These are phyloP conservation scores for Matsumyia berberina DNA, from an alignment of 2,888 invertebrate species.

Conservation along the genomic window DNA sequence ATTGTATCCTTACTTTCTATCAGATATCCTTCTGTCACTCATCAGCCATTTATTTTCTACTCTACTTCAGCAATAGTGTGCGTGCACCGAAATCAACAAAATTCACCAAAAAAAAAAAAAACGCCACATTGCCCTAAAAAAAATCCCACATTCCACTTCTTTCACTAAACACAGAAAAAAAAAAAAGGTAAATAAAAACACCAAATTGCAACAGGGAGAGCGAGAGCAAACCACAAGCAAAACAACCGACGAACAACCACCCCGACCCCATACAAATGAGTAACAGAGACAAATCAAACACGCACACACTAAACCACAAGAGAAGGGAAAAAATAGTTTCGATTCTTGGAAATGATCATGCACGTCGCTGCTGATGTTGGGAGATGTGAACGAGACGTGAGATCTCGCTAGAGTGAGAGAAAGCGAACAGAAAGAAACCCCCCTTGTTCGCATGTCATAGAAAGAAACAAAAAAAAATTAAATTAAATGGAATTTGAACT, in stretches of 20 bases:
- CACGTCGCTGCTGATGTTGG: conserved; percentile 24
- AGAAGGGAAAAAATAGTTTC: neutral
- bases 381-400: neutral
- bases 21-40: conserved; percentile 1
- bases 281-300: conserved; percentile 22
- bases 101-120: conserved; percentile 2
- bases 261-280: neutral
- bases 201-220: conserved; percentile 37
- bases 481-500: conserved; percentile 38
- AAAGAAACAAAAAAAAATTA: no score
- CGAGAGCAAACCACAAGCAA: neutral
- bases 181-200: conserved; percentile 62
- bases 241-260: neutral
- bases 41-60: neutral
- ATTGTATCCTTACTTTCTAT: neutral
- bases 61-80: no score
- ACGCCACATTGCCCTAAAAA: conserved; percentile 43
- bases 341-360: conserved; percentile 50
- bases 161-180: conserved; percentile 2
- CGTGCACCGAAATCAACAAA: neutral
- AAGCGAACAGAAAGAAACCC: no score
- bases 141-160: conserved; percentile 45
- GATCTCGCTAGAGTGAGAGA: neutral
- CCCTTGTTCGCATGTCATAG: no score
- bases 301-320: neutral